A percentile compares a stretch with the other conserved stretches of the same genome.
These are phyloP conservation scores for Hylia prasina DNA, from an alignment of 2,113 vertebrate species.

Conservation along the genomic window DNA sequence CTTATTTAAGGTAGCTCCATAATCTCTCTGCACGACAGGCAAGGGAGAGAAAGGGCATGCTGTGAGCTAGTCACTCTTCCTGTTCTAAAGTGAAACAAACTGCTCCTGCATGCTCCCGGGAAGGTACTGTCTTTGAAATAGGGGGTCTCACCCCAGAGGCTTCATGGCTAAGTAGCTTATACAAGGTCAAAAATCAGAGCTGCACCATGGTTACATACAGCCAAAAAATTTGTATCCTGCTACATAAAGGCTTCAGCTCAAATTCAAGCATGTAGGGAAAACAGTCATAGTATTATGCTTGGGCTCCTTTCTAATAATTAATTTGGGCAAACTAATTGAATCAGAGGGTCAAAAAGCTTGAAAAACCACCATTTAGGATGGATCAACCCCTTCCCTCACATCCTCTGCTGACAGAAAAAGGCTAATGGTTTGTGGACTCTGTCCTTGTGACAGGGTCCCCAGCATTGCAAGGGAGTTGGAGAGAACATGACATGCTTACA, in stretches of 20 bases:
- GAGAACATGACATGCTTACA: background rate
- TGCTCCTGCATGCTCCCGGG: background rate
- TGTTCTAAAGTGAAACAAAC: background rate
- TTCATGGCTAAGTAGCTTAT: background rate
- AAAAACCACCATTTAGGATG: background rate
- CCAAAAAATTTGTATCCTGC: background rate
- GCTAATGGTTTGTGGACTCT: background rate
- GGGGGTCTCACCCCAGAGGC: background rate
- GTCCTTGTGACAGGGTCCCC: background rate
- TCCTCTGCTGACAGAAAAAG: background rate
- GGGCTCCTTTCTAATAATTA: background rate
- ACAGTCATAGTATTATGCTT: background rate
- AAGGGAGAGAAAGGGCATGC: background rate
- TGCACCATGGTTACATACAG: accelerated
- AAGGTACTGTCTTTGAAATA: background rate
- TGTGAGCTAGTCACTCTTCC: background rate
- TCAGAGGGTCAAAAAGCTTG: background rate
- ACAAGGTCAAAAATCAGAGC: background rate
- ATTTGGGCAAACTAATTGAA: background rate
- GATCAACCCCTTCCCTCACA: background rate
- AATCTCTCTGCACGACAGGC: background rate
- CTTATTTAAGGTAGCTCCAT: constrained; percentile 65
- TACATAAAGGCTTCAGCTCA: background rate
- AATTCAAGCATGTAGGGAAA: background rate
- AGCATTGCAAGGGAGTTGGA: background rate